Evolutionary conservation across 1,140 invertebrate genomes (phyloP), one percentile per base, ranked within the genome.

Genomic region (Pseudomyrmex dendroicus): DNA sequence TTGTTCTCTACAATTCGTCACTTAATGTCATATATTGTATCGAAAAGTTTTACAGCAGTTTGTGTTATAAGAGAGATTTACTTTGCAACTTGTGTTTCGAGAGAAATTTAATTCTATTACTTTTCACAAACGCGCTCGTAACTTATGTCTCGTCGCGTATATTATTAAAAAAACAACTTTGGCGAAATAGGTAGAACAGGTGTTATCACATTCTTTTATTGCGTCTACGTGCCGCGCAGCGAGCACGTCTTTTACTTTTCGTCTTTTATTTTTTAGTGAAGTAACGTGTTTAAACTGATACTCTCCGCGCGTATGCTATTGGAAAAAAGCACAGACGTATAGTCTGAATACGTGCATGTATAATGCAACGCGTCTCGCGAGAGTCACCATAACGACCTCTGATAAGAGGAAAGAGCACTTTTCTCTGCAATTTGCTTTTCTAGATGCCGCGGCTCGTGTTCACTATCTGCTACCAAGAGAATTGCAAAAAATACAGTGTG

Each of bases 331-430:
- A 13, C 52, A 82, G 52, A 50, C 84, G 59, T 61, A 59, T 62
- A 25, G 76, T 78, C 35, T 68, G 67, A 78, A 59, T 70, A 63
- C 67, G 67, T 25, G 12, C 82, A 67, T 73, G 48, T 62, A 83
- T 86, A 84, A 86, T 73, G 64, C n/a, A 77, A 86, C 78, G 84
- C 50, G 44, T n/a, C 73, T 78, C 73, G 25, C 46, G 84, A 83
- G 84, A 63, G 4, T 61, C 57, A 46, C 22, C 20, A 54, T 63
- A 78, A 73, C 80, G 56, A 62, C 35, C n/a, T n/a, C 20, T 63
- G 84, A 86, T 86, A 87, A 78, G 56, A 35, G 25, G 44, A 10
- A 25, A 56, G 10, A 64, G 50, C 57, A 87, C 84, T 87, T 87
- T 78, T 78, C 86, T 68, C 73, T 62, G 67, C 80, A 84, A 86